phyloP scores from a whole-genome alignment of 2,113 vertebrate species.

The Chaenogobius annularis region DNA sequence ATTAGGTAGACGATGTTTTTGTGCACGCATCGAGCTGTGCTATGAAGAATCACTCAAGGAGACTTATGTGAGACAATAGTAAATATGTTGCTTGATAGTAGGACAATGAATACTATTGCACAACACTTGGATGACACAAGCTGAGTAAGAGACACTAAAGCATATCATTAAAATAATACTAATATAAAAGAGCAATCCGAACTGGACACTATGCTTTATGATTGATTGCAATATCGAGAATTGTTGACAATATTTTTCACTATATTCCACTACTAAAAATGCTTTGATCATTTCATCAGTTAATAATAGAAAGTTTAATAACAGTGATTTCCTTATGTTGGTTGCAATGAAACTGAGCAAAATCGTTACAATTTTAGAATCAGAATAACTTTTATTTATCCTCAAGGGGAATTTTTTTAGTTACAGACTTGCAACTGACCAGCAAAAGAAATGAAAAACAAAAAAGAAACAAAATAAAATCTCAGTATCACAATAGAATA shows the following conservation, averaged over 20 bases:
- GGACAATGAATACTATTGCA: background rate
- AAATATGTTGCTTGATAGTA: background rate
- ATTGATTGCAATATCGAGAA: background rate
- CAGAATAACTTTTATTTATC: too few species aligned
- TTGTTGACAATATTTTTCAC: background rate
- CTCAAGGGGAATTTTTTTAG: too few species aligned
- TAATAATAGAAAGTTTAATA: too few species aligned
- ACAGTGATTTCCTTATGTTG: too few species aligned
- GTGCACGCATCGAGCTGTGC: background rate
- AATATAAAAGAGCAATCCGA: background rate
- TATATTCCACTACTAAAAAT: background rate
- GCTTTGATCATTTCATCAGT: background rate
- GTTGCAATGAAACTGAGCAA: too few species aligned
- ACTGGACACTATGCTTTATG: background rate
- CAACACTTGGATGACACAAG: background rate
- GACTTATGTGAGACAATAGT: slow-evolving; percentile 1
- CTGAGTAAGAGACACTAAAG: background rate
- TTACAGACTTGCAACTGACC: too few species aligned
- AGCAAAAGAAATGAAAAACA: too few species aligned
- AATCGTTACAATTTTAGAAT: too few species aligned
- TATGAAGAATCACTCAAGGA: background rate
- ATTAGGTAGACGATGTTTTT: background rate
- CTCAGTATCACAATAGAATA: too few species aligned
- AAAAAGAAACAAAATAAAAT: too few species aligned
- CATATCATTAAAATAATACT: background rate